Percentiles rank a stretch among this genome's conserved stretches.
Evolutionary conservation across 2,113 vertebrate species (phyloP).

Genomic region (Bubalus kerabau): DNA sequence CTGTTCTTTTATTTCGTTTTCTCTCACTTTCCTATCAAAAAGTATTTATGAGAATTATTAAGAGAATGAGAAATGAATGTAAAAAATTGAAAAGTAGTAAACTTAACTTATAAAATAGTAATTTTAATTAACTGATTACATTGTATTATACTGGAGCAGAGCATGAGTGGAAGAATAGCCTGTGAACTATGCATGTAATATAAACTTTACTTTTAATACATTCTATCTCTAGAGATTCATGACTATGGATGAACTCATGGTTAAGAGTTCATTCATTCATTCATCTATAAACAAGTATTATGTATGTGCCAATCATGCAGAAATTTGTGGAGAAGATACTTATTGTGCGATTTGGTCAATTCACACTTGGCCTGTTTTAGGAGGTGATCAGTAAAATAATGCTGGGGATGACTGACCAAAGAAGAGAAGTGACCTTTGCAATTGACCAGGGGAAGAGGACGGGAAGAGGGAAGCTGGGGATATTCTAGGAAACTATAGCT

Average conservation of each 20-base stretch:
- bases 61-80: background rate
- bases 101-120: background rate
- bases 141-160: background rate
- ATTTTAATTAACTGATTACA: background rate
- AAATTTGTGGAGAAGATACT: background rate
- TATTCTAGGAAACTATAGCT: background rate
- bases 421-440: background rate
- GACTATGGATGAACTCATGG: background rate
- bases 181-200: background rate
- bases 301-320: background rate
- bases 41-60: background rate
- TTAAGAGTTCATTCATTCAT: background rate
- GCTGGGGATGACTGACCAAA: background rate
- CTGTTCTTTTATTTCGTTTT: background rate
- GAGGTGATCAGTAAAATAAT: background rate
- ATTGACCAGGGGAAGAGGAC: background rate
- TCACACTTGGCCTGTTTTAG: background rate
- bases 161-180: background rate
- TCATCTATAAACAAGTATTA: background rate
- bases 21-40: background rate
- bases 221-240: background rate
- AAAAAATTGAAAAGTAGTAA: background rate
- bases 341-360: background rate
- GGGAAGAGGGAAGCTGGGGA: background rate
- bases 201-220: background rate